Evolutionary conservation across 2,797 vertebrate genomes (phyloP), one percentile per base, ranked within the genome.

Genomic region (Eleutherodactylus coqui): DNA sequence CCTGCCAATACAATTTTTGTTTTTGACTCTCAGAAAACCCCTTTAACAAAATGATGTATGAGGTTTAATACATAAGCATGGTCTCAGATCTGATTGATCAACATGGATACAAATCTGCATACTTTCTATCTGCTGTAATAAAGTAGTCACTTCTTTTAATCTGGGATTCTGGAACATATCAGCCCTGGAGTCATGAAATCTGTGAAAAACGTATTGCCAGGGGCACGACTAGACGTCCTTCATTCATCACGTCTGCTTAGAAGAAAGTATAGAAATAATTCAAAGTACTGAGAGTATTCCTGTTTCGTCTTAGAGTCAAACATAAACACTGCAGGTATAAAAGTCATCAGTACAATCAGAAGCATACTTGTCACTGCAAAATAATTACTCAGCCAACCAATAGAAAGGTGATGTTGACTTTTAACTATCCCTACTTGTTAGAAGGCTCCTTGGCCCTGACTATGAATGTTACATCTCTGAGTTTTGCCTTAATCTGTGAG

Each of bases 151-250:
- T 43, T 16, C 32, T 41, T 43, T 60, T 79, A 43, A 60, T 79
- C 53, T 43, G 32, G 24, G 53, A 60, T 79, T 79, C 76, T 60
- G 53, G 36, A 27, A 60, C 34, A 41, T 34, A n/a, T 16, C 53
- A n/a, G 6, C 11, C 76, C 76, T 29, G 6, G 24, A 58, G 76
- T 36, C n/a, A 79, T 79, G 51, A 17, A 78, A 41, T 24, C 51
- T 41, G 49, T 78, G 75, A 78, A 27, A 58, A 79, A 79, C 60
- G 76, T 13, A 60, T 38, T 4, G 13, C 76, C 76, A 4, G 9
- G 55, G 76, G 53, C 76, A 43, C 60, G 13, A 79, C 13, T 2
- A 60, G 24, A 79, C 34, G 27, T 38, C 13, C 16, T 16, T 43
- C 76, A 60, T 58, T 8, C n/a, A 41, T 43, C 47, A 77, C 0